These are phyloP conservation scores for Acronicta psi DNA, from an alignment of 2,888 invertebrate species.

Conservation along the genomic window DNA sequence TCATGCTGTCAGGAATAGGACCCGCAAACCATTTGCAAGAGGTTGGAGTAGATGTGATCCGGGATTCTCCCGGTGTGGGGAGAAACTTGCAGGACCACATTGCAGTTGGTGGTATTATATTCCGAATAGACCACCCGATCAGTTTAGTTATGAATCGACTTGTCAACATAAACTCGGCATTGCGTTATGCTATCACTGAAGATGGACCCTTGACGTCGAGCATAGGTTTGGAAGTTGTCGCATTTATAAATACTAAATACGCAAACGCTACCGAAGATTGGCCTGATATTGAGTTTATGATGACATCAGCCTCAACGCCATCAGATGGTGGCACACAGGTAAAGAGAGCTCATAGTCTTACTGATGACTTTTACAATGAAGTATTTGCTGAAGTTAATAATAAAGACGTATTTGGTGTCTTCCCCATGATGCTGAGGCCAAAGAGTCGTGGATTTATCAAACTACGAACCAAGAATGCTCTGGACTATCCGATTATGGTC, in stretches of 20 bases:
- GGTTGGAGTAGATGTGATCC: slow-evolving; percentile 92
- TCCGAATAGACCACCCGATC: slow-evolving; percentile 94
- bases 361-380: slow-evolving; percentile 94
- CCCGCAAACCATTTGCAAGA: slow-evolving; percentile 92
- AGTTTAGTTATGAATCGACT: slow-evolving; percentile 94
- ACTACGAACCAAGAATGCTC: slow-evolving; percentile 91
- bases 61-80: slow-evolving; percentile 95
- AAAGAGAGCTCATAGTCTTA: slow-evolving; percentile 94
- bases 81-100: slow-evolving; percentile 97
- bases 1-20: slow-evolving; percentile 97
- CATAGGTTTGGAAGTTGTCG: slow-evolving; percentile 95
- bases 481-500: slow-evolving; percentile 95
- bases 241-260: slow-evolving; percentile 96
- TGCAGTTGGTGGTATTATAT: slow-evolving; percentile 95
- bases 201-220: slow-evolving; percentile 96
- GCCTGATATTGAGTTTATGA: slow-evolving; percentile 97
- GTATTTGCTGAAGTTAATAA: slow-evolving; percentile 92
- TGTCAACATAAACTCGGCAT: slow-evolving; percentile 94
- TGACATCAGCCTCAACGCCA: slow-evolving; percentile 94
- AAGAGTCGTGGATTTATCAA: slow-evolving; percentile 95
- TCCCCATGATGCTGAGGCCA: slow-evolving; percentile 97
- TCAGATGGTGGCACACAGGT: slow-evolving; percentile 95
- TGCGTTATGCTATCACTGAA: slow-evolving; percentile 95
- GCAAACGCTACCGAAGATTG: slow-evolving; percentile 96
- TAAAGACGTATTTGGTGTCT: slow-evolving; percentile 94